Base-by-base conservation (phyloP, 2,797 vertebrate genomes). In the Botia almorhae region DNA sequence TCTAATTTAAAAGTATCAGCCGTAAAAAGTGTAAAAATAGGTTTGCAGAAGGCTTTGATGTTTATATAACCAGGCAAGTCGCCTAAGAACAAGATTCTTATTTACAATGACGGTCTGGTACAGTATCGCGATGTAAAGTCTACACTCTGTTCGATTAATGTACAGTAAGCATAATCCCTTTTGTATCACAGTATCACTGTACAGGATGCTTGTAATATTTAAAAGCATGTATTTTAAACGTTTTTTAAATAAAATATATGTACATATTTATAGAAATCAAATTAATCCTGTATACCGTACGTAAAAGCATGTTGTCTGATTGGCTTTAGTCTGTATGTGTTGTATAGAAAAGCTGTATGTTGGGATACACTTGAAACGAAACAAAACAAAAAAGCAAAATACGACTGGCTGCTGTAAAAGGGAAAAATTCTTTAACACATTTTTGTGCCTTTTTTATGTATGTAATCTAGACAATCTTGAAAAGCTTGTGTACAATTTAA, bases 371-470 rank as follows among this genome's bases (percentile, higher is more conserved):
- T 97, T 96, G 96, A 96, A 96, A 46, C 43, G 10, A 6, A 95
- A 94, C 16, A 63, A 48, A 11, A 48, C 10, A 93, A 93, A 91
- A 92, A 92, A 88, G 88, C 64, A 39, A 69, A 77, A 89, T 90
- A 89, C 90, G 92, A 94, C 93, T 95, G 93, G 88, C 93, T 93
- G 89, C 93, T 93, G 88, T 91, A 92, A 91, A 94, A 92, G 83
- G 87, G 90, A 33, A 86, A 88, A 92, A 89, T 87, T 93, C 94
- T 95, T 95, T 94, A 93, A 95, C 95, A 96, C 95, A 95, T 96
- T 93, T 93, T 93, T 96, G 97, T 98, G 97, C 97, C 96, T 98
- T 98, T 96, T 97, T 92, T 95, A 95, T 96, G 93, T 97, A 94
- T 96, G 95, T 96, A 94, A 95, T 95, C 94, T 94, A 96, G 96